Conservation (phyloP, 1,140 invertebrate genomes). For the Pseudomyrmex cubaensis region DNA sequence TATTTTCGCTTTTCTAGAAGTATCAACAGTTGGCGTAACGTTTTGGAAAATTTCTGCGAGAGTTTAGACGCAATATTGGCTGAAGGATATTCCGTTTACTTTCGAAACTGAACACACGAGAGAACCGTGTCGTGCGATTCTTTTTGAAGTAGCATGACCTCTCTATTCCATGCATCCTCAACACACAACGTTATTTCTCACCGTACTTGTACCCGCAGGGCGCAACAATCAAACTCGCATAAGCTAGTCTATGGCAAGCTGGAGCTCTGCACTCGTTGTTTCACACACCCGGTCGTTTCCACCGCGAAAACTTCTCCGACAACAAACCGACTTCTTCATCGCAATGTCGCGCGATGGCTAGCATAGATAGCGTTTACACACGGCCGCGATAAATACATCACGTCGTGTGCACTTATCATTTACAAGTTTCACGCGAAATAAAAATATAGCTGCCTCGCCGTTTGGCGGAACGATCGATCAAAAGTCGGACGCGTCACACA, state of each 20-base stretch:
- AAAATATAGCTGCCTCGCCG: constrained; percentile 18
- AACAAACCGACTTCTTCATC: not conserved
- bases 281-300: constrained; percentile 5
- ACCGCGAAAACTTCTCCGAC: not conserved
- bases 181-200: constrained; percentile 11
- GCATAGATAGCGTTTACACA: constrained; percentile 16
- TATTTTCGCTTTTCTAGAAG: too few species aligned
- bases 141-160: not conserved
- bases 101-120: not conserved
- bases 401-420: constrained; percentile 30
- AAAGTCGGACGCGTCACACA: constrained; percentile 4
- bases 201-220: constrained; percentile 1
- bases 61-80: too few species aligned
- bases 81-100: not conserved
- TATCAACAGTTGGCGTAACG: too few species aligned
- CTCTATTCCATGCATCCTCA: constrained; percentile 28
- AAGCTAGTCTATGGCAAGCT: not conserved
- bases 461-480: constrained; percentile 13
- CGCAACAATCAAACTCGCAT: constrained; percentile 36
- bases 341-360: not conserved
- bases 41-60: too few species aligned
- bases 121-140: constrained; percentile 1
- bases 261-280: not conserved
- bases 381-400: constrained; percentile 13
- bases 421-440: not conserved